Evolutionary conservation across 2,888 invertebrate genomes (phyloP).

Genomic region (Aleiodes leptofemur): DNA sequence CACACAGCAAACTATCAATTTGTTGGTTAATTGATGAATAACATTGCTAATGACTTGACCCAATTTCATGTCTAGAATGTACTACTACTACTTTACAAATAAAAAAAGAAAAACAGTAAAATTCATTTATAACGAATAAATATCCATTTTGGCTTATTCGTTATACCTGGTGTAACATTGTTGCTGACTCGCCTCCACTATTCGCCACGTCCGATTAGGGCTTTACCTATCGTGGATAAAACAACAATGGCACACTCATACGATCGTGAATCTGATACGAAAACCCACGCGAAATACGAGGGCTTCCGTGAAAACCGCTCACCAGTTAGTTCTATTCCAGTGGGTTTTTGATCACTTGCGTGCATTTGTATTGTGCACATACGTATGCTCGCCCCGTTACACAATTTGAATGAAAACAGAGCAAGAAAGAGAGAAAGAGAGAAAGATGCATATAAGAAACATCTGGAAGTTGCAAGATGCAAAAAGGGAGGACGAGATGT

Average conservation of each 20-base stretch:
- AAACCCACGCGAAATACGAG: conserved; percentile 45
- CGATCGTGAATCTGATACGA: conserved; percentile 56
- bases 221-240: conserved; percentile 43
- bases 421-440: background rate
- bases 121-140: conserved; percentile 5
- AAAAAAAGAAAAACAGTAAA: no score
- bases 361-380: background rate
- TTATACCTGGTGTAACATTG: conserved; percentile 10
- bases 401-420: conserved; percentile 34
- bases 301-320: conserved; percentile 51
- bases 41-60: conserved; percentile 23
- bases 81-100: no score
- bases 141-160: conserved; percentile 9
- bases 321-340: conserved; percentile 55
- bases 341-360: conserved; percentile 47
- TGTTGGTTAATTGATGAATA: conserved; percentile 32
- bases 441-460: background rate
- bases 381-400: conserved; percentile 42
- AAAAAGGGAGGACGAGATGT: no score
- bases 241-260: conserved; percentile 54
- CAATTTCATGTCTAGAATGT: background rate
- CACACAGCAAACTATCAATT: background rate
- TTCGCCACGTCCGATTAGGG: conserved; percentile 50
- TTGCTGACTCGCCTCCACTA: conserved; percentile 35
- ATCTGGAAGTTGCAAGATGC: background rate